phyloP scores from a whole-genome alignment of 2,888 invertebrate genomes.

The Synanthedon tipuliformis region DNA sequence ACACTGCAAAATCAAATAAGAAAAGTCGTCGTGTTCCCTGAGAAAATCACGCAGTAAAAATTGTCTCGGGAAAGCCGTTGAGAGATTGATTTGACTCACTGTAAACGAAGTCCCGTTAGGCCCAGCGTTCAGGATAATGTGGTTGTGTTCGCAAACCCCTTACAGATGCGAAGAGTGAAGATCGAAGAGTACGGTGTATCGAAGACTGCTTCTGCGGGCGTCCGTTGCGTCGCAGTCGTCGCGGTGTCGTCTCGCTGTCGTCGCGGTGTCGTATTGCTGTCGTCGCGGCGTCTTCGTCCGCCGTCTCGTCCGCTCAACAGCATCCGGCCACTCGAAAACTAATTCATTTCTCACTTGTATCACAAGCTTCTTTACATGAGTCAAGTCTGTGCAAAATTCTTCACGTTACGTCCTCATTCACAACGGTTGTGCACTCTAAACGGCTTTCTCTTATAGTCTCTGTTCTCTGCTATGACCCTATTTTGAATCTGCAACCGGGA shows the following conservation, averaged over 20 bases:
- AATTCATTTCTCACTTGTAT: constrained; percentile 18
- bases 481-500: background rate
- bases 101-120: constrained; percentile 57
- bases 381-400: constrained; percentile 33
- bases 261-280: constrained; percentile 2
- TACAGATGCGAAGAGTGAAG: constrained; percentile 60
- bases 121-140: constrained; percentile 66
- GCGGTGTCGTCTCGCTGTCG: constrained; percentile 13
- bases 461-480: background rate
- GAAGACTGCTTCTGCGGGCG: background rate
- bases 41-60: background rate
- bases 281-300: constrained; percentile 5
- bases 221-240: constrained; percentile 9
- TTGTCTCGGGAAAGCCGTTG: constrained; percentile 31
- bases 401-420: background rate
- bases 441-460: constrained; percentile 27
- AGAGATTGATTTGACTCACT: constrained; percentile 56
- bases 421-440: constrained; percentile 33
- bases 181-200: constrained; percentile 29
- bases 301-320: constrained; percentile 12
- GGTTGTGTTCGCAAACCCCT: constrained; percentile 69
- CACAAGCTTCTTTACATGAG: constrained; percentile 56
- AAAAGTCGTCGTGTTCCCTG: constrained; percentile 33
- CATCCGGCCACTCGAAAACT: constrained; percentile 24
- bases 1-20: no score